Evolutionary conservation across 2,797 vertebrate species (phyloP).

Genomic region (Phalanger gymnotis): DNA sequence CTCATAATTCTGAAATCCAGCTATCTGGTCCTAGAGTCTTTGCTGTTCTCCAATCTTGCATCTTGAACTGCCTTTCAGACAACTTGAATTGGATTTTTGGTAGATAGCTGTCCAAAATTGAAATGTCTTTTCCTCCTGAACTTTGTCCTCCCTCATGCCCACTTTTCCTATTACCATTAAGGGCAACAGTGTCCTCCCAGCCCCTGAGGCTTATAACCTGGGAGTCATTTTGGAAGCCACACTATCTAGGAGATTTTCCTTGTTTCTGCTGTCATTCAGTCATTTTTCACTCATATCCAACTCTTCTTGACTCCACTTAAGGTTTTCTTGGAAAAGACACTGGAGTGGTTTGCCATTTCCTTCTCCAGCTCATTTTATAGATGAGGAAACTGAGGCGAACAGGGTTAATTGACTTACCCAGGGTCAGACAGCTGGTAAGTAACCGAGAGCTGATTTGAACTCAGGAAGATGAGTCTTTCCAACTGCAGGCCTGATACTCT

Average conservation of each 20-base stretch:
- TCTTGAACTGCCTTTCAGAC: background rate
- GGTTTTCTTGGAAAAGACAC: background rate
- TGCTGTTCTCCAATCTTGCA: background rate
- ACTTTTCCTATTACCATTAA: background rate
- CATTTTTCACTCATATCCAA: background rate
- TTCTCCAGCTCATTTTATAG: background rate
- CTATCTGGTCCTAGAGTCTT: background rate
- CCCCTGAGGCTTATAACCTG: background rate
- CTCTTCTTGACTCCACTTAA: background rate
- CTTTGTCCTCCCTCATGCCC: background rate
- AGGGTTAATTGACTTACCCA: background rate
- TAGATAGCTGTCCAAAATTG: background rate
- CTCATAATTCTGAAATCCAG: background rate
- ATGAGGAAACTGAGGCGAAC: background rate
- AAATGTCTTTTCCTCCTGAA: background rate
- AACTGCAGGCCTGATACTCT: background rate
- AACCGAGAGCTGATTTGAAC: too few relatives aligned
- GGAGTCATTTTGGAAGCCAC: background rate
- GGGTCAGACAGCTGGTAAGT: background rate
- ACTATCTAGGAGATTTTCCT: background rate
- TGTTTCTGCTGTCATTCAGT: background rate
- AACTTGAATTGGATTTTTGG: background rate
- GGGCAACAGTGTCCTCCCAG: background rate
- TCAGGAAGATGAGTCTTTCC: background rate
- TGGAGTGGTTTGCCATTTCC: background rate